Evolutionary conservation across 2,113 vertebrate species (phyloP), one percentile per base, ranked within the genome.

Genomic region (Zingel zingel): DNA sequence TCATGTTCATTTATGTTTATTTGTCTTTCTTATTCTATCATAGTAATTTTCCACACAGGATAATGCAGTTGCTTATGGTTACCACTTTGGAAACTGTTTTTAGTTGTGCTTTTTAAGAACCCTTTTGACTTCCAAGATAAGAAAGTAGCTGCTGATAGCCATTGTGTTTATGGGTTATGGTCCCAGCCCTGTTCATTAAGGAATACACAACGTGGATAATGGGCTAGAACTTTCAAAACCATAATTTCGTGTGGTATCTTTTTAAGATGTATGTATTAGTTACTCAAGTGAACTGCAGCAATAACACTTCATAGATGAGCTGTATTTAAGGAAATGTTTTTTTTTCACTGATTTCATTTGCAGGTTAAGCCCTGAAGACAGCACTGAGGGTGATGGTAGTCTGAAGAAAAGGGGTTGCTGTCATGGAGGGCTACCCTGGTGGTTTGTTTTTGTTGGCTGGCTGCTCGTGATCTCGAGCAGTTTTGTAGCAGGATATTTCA

Each of bases 391-490:
- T 58, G 89, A 74, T 5, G 70, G 51, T 12, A n/a, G 10, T 13
- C 57, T 36, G 63, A 91, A 91, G 91, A 94, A 94, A 63, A 65
- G 12, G n/a, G 2, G 0, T 0, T 93, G 88, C 4, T 90, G 75
- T 85, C 13, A 94, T 72, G 85, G 90, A 23, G 92, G 96, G 7
- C 91, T 98, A 14, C 98, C 98, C 80, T 97, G 96, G 97, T 98
- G 97, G 97, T 98, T 96, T 81, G 85, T 96, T 68, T 96, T 97
- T 81, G 89, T 98, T 2, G 97, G 93, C 43, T 99, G 98, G 98
- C 87, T 97, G 76, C 95, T 99, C 8, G 96, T 99, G 73, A 86
- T 81, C 0, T 92, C 77, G 16, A 97, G 97, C 70, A 97, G 97
- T 0, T 19, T 92, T 0, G 91, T 97, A 6, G 94, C 97, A 0